Conservation (phyloP, 2,888 invertebrate genomes). For the Hirtodrosophila alboralis region DNA sequence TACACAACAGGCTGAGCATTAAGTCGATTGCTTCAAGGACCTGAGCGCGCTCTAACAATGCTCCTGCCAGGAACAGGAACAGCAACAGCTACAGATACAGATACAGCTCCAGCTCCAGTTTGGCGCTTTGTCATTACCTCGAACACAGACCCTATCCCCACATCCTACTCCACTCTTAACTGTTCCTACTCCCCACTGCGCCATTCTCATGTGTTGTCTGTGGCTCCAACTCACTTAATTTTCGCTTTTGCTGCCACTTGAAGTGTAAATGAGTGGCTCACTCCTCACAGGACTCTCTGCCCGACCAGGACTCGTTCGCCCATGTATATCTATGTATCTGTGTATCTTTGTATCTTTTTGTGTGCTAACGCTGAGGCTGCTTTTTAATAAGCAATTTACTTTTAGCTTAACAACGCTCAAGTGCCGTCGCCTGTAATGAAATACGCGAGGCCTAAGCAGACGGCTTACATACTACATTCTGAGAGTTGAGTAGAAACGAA, state of each 20-base stretch:
- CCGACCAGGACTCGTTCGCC: neutral
- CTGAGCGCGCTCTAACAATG: slow-evolving; percentile 40
- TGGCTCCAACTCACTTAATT: slow-evolving; percentile 65
- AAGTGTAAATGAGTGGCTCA: slow-evolving; percentile 74
- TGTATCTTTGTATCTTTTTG: slow-evolving; percentile 13
- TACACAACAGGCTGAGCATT: slow-evolving; percentile 73
- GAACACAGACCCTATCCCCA: slow-evolving; percentile 11
- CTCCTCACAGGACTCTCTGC: slow-evolving; percentile 2
- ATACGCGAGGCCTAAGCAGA: slow-evolving; percentile 55
- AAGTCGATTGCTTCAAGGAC: slow-evolving; percentile 79
- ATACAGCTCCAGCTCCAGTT: slow-evolving; percentile 14
- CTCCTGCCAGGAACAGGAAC: slow-evolving; percentile 38
- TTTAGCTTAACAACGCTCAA: slow-evolving; percentile 70
- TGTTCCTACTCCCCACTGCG: neutral
- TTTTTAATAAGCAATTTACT: slow-evolving; percentile 76
- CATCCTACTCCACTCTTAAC: slow-evolving; percentile 6
- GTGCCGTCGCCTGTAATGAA: slow-evolving; percentile 66
- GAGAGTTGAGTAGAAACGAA: too few relatives aligned
- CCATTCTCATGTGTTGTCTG: slow-evolving; percentile 44
- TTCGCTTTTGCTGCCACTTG: slow-evolving; percentile 69
- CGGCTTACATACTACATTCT: slow-evolving; percentile 48
- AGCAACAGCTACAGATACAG: slow-evolving; percentile 10
- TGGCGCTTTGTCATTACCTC: slow-evolving; percentile 62
- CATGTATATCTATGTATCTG: slow-evolving; percentile 14
- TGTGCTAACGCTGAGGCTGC: slow-evolving; percentile 50